Evolutionary conservation across 2,113 vertebrate species (phyloP).

Genomic region (Nannospalax galili): DNA sequence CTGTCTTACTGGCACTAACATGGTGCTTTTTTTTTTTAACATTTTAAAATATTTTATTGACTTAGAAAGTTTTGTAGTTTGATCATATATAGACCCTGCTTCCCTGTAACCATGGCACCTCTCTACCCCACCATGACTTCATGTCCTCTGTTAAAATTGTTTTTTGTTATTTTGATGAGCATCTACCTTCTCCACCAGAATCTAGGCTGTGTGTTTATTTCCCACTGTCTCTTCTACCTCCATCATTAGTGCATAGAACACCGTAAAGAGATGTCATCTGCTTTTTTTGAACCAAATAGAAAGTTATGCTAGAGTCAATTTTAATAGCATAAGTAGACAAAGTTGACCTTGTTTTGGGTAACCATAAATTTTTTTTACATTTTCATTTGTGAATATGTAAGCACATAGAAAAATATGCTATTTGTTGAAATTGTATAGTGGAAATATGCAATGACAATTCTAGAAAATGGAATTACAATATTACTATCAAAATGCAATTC

Average conservation of each 20-base stretch:
- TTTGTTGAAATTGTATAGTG: background rate
- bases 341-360: background rate
- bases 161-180: too few species aligned
- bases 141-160: too few species aligned
- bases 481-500: conserved; percentile 1
- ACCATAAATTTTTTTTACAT: background rate
- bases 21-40: too few species aligned
- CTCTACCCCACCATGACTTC: too few species aligned
- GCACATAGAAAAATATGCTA: background rate
- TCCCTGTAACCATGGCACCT: too few species aligned
- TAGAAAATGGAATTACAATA: background rate
- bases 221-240: background rate
- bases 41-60: too few species aligned
- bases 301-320: background rate
- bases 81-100: too few species aligned
- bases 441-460: background rate
- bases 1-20: too few species aligned
- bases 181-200: background rate
- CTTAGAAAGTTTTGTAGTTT: too few species aligned
- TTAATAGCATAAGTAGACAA: background rate
- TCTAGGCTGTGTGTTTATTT: background rate
- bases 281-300: background rate
- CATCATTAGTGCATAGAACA: background rate
- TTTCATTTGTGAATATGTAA: background rate
- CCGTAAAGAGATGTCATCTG: background rate